Base-by-base conservation (phyloP, 2,113 vertebrate species). In the Noturus placidus region DNA sequence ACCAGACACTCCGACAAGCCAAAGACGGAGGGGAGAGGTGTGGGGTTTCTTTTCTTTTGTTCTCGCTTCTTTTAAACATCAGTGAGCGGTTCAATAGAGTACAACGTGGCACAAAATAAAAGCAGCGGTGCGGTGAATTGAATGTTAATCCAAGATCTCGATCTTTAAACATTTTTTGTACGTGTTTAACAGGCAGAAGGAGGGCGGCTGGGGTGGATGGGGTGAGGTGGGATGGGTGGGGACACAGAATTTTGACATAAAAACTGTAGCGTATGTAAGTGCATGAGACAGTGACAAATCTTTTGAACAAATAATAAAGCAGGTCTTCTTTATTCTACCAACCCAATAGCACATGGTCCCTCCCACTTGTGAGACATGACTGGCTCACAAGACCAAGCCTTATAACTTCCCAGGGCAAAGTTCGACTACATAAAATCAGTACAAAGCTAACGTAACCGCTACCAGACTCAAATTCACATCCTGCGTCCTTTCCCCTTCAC, bases 1-100 rank as follows among this genome's bases (percentile, higher is more conserved):
- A 56, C 27, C 74, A 78, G 61, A 52, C 63, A 59, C 72, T 80
- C 76, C 85, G 82, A 76, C 56, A 56, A 72, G 59, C 54, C 15
- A 84, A 33, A 42, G 52, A 76, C 33, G 77, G 56, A 19, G 2
- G 57, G 22, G 63, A 13, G 2, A 30, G 7, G 42, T 61, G 72
- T 27, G 19, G 13, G 22, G 56, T 69, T 38, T 72, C 77, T 78
- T 50, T 72, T 17, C 33, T 38, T 82, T 76, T 81, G n/a, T 54
- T 63, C 10, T 33, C 35, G 20, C 63, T 81, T 63, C 33, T 35
- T 35, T 70, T 70, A 70, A 70, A 70, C 33, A 20, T 35, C 15
- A 35, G 69, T 20, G 69, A 70, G 30, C 19, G 7, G 6, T 38
- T 22, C 33, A 72, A 38, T 11, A 3, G 15, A 35, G 15, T 1